Evolutionary conservation across 2,797 vertebrate species (phyloP), one percentile per base, ranked within the genome.

Genomic region (Phalloptychus januarius): DNA sequence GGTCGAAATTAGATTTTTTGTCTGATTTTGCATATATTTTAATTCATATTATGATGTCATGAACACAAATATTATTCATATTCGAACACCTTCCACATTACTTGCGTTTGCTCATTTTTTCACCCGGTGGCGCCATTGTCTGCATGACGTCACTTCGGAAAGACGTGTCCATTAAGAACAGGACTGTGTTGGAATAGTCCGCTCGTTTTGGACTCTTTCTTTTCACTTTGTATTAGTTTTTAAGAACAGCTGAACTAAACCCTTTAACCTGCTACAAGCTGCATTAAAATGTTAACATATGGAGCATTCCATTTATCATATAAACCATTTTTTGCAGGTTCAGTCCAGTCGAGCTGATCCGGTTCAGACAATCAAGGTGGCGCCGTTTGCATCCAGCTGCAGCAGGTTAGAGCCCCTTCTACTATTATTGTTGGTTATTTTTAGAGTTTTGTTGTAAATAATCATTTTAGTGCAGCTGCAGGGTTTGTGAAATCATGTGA

Each of bases 341-440:
- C 82, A n/a, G 48, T 40, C 78, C 16, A 0, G 5, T 3, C 7
- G 33, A 69, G 42, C 78, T 28, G 71, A 15, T 82, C 74, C 73
- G 16, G 75, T 6, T 75, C 83, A 48, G 2, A 36, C 67, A 42
- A 74, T 58, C 75, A 81, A 80, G 45, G 23, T 72, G 69, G 0
- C 45, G 45, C 7, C 31, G 28, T 71, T 25, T 23, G 46, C 12
- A 1, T 76, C 81, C 42, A 78, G 67, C 71, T 77, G 40, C 72
- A 75, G 42, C 76, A 86, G 85, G 79, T 80, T 23, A 75, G 79
- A 45, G 52, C 52, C 33, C 0, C 36, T 28, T 25, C 45, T 23
- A 3, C 23, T 1, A 28, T 8, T 6, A 70, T 5, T 12, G 1
- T 38, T 3, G 20, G 38, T 42, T 45, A 44, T 12, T 56, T 71